Base-by-base conservation (phyloP, 2,113 vertebrate species). In the Glareola pratincola region DNA sequence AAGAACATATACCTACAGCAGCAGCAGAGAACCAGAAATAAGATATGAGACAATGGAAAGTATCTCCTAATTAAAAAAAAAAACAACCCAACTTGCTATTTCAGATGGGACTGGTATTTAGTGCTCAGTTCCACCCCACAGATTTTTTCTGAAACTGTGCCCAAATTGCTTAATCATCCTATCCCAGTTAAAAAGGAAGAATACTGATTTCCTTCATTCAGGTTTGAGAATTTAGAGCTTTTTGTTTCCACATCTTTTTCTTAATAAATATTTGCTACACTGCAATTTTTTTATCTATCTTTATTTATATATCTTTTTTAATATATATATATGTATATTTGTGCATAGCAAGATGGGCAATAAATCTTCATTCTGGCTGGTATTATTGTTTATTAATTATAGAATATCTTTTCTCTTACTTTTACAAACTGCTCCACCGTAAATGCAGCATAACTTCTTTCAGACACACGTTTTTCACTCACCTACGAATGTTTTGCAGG, bases 391-490 rank as follows among this genome's bases (percentile, higher is more conserved):
- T 53, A 39, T 43, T 80, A 13, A 8, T 29, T 53, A 19, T 2
- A 19, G 8, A 78, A 27, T 9, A 53, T 0, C 16, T 41, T 32
- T 29, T n/a, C 24, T 45, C 17, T 56, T 18, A 12, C 20, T 74
- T 45, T 75, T 47, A 27, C 8, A 37, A 68, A 47, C 8, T 74
- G 12, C 14, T 57, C 36, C 16, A 23, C 14, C 12, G 10, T 37
- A 48, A 60, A 37, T 1, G 12, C 27, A 50, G 12, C 7, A 11
- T 2, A 32, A 27, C 21, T 56, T 56, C 19, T 75, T 83, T 8
- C 14, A 6, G 22, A n/a, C 4, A 16, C 2, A 6, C 0, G 1
- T 6, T 59, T 50, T 57, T 51, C 59, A 2, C n/a, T 50, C 41
- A 36, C 20, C 6, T 11, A 1, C 4, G 16, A 53, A 12, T 22